These are phyloP conservation scores for Piprites chloris DNA, from an alignment of 2,113 vertebrate species.

Conservation along the genomic window DNA sequence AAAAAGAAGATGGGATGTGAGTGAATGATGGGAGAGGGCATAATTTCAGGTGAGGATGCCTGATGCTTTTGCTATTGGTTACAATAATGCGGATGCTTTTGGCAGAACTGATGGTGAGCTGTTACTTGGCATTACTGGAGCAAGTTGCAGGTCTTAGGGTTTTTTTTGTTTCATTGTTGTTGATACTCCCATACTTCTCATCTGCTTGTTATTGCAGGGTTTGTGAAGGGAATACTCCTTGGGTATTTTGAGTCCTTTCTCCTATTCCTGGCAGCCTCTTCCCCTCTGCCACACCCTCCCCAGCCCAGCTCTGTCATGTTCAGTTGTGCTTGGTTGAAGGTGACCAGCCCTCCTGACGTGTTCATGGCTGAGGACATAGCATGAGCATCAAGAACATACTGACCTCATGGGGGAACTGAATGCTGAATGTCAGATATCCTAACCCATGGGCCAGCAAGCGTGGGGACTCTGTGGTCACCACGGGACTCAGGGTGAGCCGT, in stretches of 20 bases:
- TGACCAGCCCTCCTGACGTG: background rate
- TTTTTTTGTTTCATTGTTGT: background rate
- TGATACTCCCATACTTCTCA: background rate
- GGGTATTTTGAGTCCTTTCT: background rate
- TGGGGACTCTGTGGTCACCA: rapidly evolving
- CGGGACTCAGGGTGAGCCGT: background rate
- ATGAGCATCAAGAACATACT: rapidly evolving
- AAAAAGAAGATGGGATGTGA: background rate
- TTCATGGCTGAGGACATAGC: rapidly evolving
- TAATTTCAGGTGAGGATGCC: background rate
- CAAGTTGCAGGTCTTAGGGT: background rate
- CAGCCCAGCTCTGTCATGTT: background rate
- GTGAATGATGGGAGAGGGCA: background rate
- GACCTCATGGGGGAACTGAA: background rate
- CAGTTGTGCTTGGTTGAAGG: background rate
- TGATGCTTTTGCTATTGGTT: background rate
- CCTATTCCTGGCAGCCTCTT: background rate
- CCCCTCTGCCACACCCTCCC: rapidly evolving
- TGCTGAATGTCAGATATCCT: rapidly evolving
- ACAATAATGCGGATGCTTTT: background rate
- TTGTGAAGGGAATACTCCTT: background rate
- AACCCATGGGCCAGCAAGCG: rapidly evolving
- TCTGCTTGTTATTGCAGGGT: background rate
- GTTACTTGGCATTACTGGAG: background rate
- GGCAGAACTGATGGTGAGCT: background rate